phyloP scores from a whole-genome alignment of 1,140 invertebrate species.

The Eurosta solidaginis region DNA sequence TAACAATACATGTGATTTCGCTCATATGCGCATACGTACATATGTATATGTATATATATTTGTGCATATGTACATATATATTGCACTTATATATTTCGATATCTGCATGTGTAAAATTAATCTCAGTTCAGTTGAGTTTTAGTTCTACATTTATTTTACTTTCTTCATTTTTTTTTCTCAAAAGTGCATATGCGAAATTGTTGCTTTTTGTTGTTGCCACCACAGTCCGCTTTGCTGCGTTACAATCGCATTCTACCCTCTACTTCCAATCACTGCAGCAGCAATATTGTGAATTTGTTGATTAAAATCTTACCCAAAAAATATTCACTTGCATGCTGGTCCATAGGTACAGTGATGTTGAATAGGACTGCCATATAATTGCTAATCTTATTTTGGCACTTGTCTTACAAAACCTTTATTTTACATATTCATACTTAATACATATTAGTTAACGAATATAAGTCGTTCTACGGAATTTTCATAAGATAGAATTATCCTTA shows the following conservation, averaged over 20 bases:
- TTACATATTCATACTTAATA: too few species aligned
- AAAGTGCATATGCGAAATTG: neutral
- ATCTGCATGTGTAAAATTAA: neutral
- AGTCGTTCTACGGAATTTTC: too few species aligned
- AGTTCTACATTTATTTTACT: neutral
- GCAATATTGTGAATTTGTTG: conserved; percentile 18
- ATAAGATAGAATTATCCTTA: too few species aligned
- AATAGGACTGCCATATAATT: too few species aligned
- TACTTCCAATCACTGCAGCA: too few species aligned
- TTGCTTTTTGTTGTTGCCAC: neutral
- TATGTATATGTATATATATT: neutral
- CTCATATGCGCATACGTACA: neutral
- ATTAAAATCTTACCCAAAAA: conserved; percentile 18
- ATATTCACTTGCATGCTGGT: neutral
- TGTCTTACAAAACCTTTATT: too few species aligned
- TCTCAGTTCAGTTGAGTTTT: neutral
- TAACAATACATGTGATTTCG: neutral
- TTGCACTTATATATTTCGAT: neutral
- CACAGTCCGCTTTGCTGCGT: neutral
- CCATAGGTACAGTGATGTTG: too few species aligned
- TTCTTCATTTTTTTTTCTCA: neutral
- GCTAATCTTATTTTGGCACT: too few species aligned
- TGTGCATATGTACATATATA: neutral
- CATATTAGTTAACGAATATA: too few species aligned
- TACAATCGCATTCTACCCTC: too few species aligned